phyloP scores from a whole-genome alignment of 2,888 invertebrate genomes.

The Brenthis hecate region DNA sequence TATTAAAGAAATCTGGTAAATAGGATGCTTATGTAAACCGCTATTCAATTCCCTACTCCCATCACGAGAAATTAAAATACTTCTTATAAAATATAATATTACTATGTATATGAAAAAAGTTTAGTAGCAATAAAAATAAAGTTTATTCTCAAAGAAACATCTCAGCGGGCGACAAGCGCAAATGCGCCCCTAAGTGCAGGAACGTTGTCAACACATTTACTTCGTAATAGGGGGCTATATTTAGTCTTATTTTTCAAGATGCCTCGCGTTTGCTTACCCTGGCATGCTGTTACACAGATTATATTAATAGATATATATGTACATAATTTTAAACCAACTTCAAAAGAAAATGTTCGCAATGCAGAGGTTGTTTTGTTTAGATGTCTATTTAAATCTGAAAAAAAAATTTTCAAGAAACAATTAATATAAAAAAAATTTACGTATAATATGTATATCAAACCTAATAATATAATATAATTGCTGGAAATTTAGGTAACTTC shows the following conservation, averaged over 20 bases:
- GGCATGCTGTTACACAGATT: conserved; percentile 45
- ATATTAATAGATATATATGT: conserved; percentile 1
- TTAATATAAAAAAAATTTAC: too few species aligned
- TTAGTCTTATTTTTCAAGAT: conserved; percentile 70
- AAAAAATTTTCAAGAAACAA: background rate
- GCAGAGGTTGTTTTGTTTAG: too few species aligned
- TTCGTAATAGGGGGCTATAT: conserved; percentile 73
- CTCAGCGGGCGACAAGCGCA: conserved; percentile 31
- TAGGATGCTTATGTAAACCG: too few species aligned
- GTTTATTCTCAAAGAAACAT: conserved; percentile 23
- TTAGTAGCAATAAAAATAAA: background rate
- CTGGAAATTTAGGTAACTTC: too few species aligned
- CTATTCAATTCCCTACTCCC: too few species aligned
- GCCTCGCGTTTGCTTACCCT: conserved; percentile 53
- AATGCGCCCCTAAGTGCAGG: conserved; percentile 42
- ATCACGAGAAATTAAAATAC: too few species aligned
- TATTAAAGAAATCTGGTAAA: too few species aligned
- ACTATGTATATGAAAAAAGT: background rate
- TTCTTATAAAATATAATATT: background rate
- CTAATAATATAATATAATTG: too few species aligned
- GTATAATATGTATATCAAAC: too few species aligned
- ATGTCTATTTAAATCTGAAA: background rate
- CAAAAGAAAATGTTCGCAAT: background rate
- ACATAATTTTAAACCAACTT: background rate
- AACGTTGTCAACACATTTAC: conserved; percentile 77